Percentiles rank a stretch among this genome's conserved stretches.
These are phyloP conservation scores for Drosophila parabipectinata DNA, from an alignment of 1,140 invertebrate species.

Conservation along the genomic window DNA sequence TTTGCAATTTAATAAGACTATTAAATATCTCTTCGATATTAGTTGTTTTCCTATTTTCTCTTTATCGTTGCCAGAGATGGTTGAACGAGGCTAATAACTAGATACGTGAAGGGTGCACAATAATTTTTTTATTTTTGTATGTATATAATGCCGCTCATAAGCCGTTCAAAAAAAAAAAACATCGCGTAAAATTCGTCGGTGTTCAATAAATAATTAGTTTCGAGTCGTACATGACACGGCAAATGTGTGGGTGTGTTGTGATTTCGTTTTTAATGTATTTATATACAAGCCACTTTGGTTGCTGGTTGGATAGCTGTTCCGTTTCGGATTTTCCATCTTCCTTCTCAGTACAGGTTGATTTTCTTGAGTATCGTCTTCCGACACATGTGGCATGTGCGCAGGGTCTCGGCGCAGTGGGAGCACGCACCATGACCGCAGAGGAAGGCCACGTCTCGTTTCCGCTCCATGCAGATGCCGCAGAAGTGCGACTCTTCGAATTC, in stretches of 20 bases:
- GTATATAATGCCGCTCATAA: conserved; percentile 46
- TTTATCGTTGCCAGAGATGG: conserved; percentile 65
- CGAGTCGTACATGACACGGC: conserved; percentile 44
- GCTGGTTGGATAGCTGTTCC: conserved; percentile 43
- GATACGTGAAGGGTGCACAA: conserved; percentile 52
- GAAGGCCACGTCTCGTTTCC: conserved; percentile 92
- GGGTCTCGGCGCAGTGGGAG: conserved; percentile 91
- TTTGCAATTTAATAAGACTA: conserved; percentile 54
- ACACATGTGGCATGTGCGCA: conserved; percentile 96
- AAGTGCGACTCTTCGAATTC: conserved; percentile 94
- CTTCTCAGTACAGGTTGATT: conserved; percentile 90
- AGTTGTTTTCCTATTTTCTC: conserved; percentile 53
- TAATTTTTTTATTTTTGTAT: conserved; percentile 52
- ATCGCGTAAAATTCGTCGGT: conserved; percentile 45
- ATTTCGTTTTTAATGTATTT: conserved; percentile 33
- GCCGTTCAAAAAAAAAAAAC: conserved; percentile 40
- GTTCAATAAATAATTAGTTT: conserved; percentile 72
- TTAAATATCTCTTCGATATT: conserved; percentile 63
- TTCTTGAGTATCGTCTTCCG: conserved; percentile 94
- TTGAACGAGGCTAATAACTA: conserved; percentile 74
- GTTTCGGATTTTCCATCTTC: neutral
- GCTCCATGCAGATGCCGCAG: conserved; percentile 92
- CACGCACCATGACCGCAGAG: conserved; percentile 95
- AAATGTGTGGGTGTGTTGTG: conserved; percentile 19
- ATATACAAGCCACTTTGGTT: conserved; percentile 81